A percentile compares a stretch with the other conserved stretches of the same genome.
These are phyloP conservation scores for Hemicrepidius hirtus DNA, from an alignment of 2,888 invertebrate species.

Conservation along the genomic window DNA sequence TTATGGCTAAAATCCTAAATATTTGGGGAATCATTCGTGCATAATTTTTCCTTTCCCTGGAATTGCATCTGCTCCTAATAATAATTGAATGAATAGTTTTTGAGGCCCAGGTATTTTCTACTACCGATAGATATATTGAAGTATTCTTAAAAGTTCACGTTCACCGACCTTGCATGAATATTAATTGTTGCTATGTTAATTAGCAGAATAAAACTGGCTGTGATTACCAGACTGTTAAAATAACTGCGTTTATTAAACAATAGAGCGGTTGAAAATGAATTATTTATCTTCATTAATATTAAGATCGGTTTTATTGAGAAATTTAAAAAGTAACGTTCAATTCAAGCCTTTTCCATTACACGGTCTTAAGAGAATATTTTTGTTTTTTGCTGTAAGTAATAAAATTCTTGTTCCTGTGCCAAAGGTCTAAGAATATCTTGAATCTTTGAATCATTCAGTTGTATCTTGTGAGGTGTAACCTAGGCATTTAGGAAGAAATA, in stretches of 20 bases:
- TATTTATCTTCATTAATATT: slow-evolving; percentile 20
- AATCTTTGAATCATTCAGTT: slow-evolving; percentile 43
- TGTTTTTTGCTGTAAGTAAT: slow-evolving; percentile 53
- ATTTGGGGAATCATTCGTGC: no score
- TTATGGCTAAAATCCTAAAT: no score
- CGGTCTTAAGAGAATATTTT: slow-evolving; percentile 31
- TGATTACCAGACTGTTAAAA: slow-evolving; percentile 48
- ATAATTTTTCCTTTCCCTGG: no score
- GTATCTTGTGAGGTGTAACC: slow-evolving; percentile 33
- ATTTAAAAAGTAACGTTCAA: background rate
- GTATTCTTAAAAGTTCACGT: slow-evolving; percentile 42
- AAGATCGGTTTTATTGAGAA: background rate
- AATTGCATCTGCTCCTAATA: no score
- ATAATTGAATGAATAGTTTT: no score
- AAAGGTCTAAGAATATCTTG: slow-evolving; percentile 54
- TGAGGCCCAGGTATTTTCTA: background rate
- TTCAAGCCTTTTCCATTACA: slow-evolving; percentile 10
- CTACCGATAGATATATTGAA: background rate
- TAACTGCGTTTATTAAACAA: slow-evolving; percentile 30
- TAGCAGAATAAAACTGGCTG: slow-evolving; percentile 24
- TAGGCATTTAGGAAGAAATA: slow-evolving; percentile 20
- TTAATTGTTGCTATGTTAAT: slow-evolving; percentile 40
- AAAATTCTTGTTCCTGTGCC: slow-evolving; percentile 54
- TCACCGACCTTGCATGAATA: slow-evolving; percentile 45
- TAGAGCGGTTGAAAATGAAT: slow-evolving; percentile 17